These are phyloP conservation scores for Drosophila saltans DNA, from an alignment of 1,140 invertebrate genomes.

Conservation along the genomic window DNA sequence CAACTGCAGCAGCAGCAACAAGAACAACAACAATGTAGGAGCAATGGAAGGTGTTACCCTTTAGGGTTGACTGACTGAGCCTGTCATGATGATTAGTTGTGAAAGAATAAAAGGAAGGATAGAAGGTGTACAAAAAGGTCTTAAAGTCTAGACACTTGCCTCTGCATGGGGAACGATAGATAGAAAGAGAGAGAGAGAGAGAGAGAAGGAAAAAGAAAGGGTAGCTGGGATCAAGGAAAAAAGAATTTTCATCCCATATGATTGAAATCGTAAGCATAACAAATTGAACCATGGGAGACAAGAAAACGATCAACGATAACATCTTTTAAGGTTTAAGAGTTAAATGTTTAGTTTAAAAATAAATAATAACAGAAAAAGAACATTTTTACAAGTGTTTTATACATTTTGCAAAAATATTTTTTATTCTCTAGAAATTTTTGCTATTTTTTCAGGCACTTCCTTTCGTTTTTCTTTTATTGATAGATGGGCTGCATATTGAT, in stretches of 20 bases:
- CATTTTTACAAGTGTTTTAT: constrained; percentile 11
- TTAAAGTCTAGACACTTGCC: constrained; percentile 57
- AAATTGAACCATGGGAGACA: constrained; percentile 28
- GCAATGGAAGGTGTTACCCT: constrained; percentile 48
- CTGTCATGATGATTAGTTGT: constrained; percentile 48
- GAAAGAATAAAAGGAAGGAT: constrained; percentile 21
- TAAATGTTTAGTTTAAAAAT: constrained; percentile 35
- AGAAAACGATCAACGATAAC: not conserved
- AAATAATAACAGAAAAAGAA: constrained; percentile 44
- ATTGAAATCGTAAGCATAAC: constrained; percentile 45
- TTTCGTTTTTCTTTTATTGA: constrained; percentile 24
- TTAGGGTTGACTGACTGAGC: constrained; percentile 57
- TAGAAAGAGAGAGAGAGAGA: too few species aligned
- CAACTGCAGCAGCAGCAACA: constrained; percentile 41
- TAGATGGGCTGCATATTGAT: constrained; percentile 2
- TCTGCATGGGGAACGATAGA: not conserved
- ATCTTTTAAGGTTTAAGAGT: constrained; percentile 39
- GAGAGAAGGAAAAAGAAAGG: constrained; percentile 21
- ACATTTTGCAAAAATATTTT: constrained; percentile 13
- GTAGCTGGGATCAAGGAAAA: constrained; percentile 14
- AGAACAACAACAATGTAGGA: constrained; percentile 6
- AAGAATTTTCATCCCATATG: constrained; percentile 3
- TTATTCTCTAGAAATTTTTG: not conserved
- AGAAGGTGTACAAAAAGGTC: not conserved
- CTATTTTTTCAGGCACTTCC: constrained; percentile 31